These are phyloP conservation scores for Ephialtes manifestator DNA, from an alignment of 2,888 invertebrate genomes.

Conservation along the genomic window DNA sequence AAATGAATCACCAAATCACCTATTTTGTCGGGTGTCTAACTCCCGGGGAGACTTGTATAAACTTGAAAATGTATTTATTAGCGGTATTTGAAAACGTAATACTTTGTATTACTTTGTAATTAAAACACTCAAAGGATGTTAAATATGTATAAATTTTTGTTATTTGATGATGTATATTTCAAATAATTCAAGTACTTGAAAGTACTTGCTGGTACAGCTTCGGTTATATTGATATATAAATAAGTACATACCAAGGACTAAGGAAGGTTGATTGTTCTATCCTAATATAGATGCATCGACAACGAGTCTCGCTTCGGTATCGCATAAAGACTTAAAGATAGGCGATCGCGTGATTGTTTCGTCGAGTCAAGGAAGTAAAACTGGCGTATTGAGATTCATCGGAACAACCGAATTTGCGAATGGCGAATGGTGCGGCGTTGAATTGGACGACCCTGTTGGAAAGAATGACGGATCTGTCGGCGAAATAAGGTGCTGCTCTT, in stretches of 20 bases:
- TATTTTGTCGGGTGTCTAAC: too few species aligned
- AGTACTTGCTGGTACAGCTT: not conserved
- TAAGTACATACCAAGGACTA: not conserved
- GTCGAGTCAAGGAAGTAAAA: slow-evolving; percentile 95
- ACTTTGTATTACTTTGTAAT: too few species aligned
- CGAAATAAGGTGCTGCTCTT: slow-evolving; percentile 93
- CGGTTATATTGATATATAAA: slow-evolving; percentile 13
- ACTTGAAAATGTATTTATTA: too few species aligned
- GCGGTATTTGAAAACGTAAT: too few species aligned
- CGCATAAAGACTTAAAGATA: slow-evolving; percentile 90
- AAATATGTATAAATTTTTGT: too few species aligned
- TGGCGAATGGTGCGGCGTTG: slow-evolving; percentile 98
- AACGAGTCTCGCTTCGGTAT: slow-evolving; percentile 85
- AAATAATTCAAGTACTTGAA: too few species aligned
- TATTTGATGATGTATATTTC: too few species aligned
- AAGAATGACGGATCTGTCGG: slow-evolving; percentile 98
- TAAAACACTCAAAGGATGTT: too few species aligned
- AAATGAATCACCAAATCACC: too few species aligned
- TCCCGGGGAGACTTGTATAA: too few species aligned
- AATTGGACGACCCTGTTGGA: slow-evolving; percentile 96
- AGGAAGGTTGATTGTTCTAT: slow-evolving; percentile 24
- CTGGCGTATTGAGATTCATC: slow-evolving; percentile 94
- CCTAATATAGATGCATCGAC: slow-evolving; percentile 86
- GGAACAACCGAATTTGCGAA: slow-evolving; percentile 96
- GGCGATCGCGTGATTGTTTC: slow-evolving; percentile 97